Evolutionary conservation across 2,113 vertebrate species (phyloP).

Genomic region (Dascyllus trimaculatus): DNA sequence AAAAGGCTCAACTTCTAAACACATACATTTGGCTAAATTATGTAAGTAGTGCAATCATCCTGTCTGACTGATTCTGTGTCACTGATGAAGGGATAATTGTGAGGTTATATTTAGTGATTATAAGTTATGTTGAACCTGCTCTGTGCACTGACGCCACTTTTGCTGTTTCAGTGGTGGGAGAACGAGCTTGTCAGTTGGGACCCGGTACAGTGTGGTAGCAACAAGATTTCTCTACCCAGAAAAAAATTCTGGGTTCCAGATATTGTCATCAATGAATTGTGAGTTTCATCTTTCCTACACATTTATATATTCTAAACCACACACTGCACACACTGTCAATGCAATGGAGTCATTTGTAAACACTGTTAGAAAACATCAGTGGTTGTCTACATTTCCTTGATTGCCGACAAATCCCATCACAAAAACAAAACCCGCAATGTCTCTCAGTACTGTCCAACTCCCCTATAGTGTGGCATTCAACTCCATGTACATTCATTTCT

Average conservation of each 20-base stretch:
- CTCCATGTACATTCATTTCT: too few relatives aligned
- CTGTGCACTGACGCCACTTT: background rate
- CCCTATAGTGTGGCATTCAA: too few relatives aligned
- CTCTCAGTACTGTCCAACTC: too few relatives aligned
- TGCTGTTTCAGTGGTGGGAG: slow-evolving; percentile 71
- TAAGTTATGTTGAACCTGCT: background rate
- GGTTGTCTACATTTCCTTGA: too few relatives aligned
- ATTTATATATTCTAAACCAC: background rate
- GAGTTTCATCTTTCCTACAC: slow-evolving; percentile 52
- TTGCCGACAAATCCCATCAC: too few relatives aligned
- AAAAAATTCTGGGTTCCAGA: slow-evolving; percentile 79
- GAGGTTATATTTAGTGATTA: background rate
- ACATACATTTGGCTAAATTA: slow-evolving; percentile 77
- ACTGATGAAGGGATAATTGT: background rate
- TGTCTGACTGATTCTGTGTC: background rate
- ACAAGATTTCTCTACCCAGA: slow-evolving; percentile 74
- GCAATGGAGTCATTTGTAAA: too few relatives aligned
- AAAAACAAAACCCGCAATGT: too few relatives aligned
- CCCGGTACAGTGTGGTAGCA: slow-evolving; percentile 68
- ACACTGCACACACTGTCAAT: too few relatives aligned
- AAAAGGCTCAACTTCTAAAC: slow-evolving; percentile 79
- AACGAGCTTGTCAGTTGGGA: slow-evolving; percentile 82
- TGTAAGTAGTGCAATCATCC: slow-evolving; percentile 56
- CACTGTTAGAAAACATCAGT: too few relatives aligned
- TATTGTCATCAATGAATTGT: slow-evolving; percentile 85